A percentile compares a stretch with the other conserved stretches of the same genome.
These are phyloP conservation scores for Protaetia brevitarsis DNA, from an alignment of 1,140 invertebrate species.

Conservation along the genomic window DNA sequence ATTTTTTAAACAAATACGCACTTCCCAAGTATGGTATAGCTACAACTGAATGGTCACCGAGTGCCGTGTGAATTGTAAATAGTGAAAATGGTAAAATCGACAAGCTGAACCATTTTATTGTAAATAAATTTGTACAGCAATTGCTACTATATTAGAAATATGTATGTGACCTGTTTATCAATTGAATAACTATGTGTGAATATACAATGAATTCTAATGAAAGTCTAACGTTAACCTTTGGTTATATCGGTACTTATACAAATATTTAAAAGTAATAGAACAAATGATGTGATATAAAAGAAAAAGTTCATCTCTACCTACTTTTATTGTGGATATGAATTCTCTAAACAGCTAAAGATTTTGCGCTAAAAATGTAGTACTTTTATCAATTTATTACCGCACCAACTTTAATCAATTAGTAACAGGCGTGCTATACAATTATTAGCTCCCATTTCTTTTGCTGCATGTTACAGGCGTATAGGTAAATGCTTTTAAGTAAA, in stretches of 20 bases:
- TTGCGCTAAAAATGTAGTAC: too few relatives aligned
- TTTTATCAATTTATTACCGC: too few relatives aligned
- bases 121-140: background rate
- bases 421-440: too few relatives aligned
- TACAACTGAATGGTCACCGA: slow-evolving; percentile 2
- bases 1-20: slow-evolving; percentile 17
- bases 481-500: background rate
- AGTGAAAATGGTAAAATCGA: slow-evolving; percentile 14
- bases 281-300: too few relatives aligned
- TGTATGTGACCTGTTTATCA: background rate
- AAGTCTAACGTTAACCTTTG: background rate
- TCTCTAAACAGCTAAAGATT: too few relatives aligned
- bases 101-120: slow-evolving; percentile 2
- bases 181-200: background rate
- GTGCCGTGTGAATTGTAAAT: slow-evolving; percentile 14
- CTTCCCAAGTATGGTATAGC: slow-evolving; percentile 9
- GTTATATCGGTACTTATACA: too few relatives aligned
- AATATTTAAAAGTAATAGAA: background rate
- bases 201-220: background rate
- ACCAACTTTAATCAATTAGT: too few relatives aligned
- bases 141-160: background rate
- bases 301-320: too few relatives aligned
- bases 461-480: background rate
- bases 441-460: background rate
- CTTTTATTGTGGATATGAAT: too few relatives aligned